Evolutionary conservation across 2,888 invertebrate species (phyloP).

Genomic region (Tachina lurida): DNA sequence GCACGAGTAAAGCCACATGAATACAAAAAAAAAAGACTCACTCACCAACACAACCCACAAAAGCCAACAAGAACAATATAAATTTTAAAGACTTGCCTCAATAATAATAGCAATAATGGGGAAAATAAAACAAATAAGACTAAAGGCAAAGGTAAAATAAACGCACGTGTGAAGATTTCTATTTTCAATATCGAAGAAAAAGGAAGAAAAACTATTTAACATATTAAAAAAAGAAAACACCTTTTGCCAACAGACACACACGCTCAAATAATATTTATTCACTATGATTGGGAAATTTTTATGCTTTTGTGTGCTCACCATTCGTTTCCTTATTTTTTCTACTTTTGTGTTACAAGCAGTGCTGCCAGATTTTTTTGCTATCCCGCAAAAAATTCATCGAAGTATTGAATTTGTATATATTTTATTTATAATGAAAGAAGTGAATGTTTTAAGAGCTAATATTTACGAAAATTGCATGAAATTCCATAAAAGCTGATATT

Average conservation of each 20-base stretch:
- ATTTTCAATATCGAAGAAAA: constrained; percentile 11
- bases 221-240: not conserved
- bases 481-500: too few species aligned
- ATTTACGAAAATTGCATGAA: too few species aligned
- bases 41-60: not conserved
- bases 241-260: constrained; percentile 2
- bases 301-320: not conserved
- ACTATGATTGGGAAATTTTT: not conserved
- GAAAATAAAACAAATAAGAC: constrained; percentile 36
- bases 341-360: not conserved
- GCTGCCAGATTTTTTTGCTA: not conserved
- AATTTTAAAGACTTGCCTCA: constrained; percentile 21
- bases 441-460: too few species aligned
- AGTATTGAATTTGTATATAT: too few species aligned
- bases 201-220: constrained; percentile 15
- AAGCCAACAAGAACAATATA: not conserved
- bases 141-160: constrained; percentile 41
- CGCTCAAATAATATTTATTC: not conserved
- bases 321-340: not conserved
- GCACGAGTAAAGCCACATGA: not conserved
- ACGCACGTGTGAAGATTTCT: constrained; percentile 61
- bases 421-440: not conserved
- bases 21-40: not conserved
- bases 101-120: constrained; percentile 27
- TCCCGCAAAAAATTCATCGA: too few species aligned